Evolutionary conservation across 2,888 invertebrate genomes (phyloP), one percentile per base, ranked within the genome.

Genomic region (Strigamia transsilvanica): DNA sequence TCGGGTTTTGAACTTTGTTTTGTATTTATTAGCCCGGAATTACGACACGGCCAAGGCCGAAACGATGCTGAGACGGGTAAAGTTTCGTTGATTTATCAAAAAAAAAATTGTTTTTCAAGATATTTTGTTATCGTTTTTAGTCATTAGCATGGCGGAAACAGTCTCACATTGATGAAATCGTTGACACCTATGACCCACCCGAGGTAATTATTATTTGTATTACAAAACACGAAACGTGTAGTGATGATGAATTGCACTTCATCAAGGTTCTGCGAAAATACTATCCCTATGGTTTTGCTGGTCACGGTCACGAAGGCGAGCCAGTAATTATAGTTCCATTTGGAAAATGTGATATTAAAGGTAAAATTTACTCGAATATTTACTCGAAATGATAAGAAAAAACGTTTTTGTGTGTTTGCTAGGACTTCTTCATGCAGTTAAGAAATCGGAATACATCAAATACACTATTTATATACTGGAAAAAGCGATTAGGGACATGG

Each of bases 11-110:
- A 27, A 27, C 27, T 27, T 27, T 27, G 27, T 27, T 27, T 27
- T 27, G 27, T 85, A 83, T 85, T 85, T 92, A 91, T 83, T 90
- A 95, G 97, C 97, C 2, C 90, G 97, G 86, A 93, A 93, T 88
- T 97, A 95, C 92, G 93, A 96, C 87, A 87, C 93, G 0, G 92
- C 91, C 81, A 95, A 94, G n/a, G 94, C 97, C 0, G 97, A 97
- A 88, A 94, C 94, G 89, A 97, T 97, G 97, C 89, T 97, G 2
- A 90, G 95, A 89, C 93, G 94, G 86, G 96, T 96, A 90, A 92
- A n/a, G n/a, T n/a, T n/a, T n/a, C n/a, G n/a, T n/a, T n/a, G n/a
- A n/a, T n/a, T n/a, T n/a, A n/a, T n/a, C n/a, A n/a, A n/a, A n/a
- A n/a, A n/a, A n/a, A n/a, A n/a, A n/a, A n/a, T n/a, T n/a, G n/a